These are phyloP conservation scores for Astreopora myriophthalma DNA, from an alignment of 64 coral and sea anemone species.

Conservation along the genomic window DNA sequence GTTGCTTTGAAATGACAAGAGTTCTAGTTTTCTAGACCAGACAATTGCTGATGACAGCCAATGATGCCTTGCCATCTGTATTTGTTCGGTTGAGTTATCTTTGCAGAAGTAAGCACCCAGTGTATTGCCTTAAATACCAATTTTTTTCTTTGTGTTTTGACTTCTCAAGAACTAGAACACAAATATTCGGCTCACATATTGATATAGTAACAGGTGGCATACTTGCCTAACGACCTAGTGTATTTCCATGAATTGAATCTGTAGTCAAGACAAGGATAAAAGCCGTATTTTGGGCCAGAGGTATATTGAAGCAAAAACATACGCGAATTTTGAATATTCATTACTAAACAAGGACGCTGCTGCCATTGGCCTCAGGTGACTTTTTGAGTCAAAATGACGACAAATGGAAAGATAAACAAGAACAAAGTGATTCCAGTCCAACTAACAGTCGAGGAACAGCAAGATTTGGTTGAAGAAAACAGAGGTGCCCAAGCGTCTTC, in stretches of 20 bases:
- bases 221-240: neutral
- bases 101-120: neutral
- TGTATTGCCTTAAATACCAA: neutral
- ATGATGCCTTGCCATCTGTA: neutral
- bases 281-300: neutral
- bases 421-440: conserved; percentile 85
- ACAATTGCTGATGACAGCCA: neutral
- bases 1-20: neutral
- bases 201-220: neutral
- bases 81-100: neutral
- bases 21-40: neutral
- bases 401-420: conserved; percentile 84
- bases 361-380: neutral
- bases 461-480: conserved; percentile 27
- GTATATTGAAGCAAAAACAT: neutral
- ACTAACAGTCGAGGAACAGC: conserved; percentile 22
- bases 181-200: neutral
- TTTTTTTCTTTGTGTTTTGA: neutral
- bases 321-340: neutral
- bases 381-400: conserved; percentile 25
- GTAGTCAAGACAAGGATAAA: neutral
- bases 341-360: neutral
- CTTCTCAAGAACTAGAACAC: neutral
- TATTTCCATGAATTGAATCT: neutral
- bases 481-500: neutral